phyloP scores from a whole-genome alignment of 2,888 invertebrate genomes.

The Xanthorhoe spadicearia region DNA sequence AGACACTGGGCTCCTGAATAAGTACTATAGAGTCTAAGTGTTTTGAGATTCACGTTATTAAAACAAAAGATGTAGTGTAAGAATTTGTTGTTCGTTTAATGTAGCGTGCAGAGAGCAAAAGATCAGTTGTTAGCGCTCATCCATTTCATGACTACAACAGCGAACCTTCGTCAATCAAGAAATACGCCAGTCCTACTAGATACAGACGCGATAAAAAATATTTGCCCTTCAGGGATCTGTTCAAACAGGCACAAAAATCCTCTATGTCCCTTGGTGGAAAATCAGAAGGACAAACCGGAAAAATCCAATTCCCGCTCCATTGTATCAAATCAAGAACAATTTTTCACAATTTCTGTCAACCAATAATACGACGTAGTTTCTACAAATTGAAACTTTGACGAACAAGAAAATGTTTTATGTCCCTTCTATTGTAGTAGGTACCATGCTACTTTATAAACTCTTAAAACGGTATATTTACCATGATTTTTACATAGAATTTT shows the following conservation, averaged over 20 bases:
- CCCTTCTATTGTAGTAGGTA: not conserved
- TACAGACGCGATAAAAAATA: not conserved
- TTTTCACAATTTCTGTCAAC: slow-evolving; percentile 2
- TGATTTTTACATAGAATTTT: too few relatives aligned
- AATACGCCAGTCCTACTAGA: not conserved
- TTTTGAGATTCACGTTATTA: too few relatives aligned
- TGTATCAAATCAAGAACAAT: not conserved
- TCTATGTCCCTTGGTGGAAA: not conserved
- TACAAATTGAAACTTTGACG: not conserved
- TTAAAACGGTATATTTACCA: too few relatives aligned
- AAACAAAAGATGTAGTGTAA: too few relatives aligned
- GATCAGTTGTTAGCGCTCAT: too few relatives aligned
- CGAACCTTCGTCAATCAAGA: not conserved
- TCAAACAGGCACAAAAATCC: not conserved
- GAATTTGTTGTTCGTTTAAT: too few relatives aligned
- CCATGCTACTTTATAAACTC: too few relatives aligned
- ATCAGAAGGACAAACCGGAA: not conserved
- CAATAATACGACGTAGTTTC: not conserved
- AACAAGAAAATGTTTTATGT: not conserved
- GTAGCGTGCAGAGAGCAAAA: too few relatives aligned
- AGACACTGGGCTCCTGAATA: too few relatives aligned
- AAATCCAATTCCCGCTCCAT: not conserved
- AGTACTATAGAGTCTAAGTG: too few relatives aligned
- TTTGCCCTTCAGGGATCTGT: not conserved
- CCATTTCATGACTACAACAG: not conserved